Evolutionary conservation across 2,888 invertebrate genomes (phyloP).

Genomic region (Agelastica alni): DNA sequence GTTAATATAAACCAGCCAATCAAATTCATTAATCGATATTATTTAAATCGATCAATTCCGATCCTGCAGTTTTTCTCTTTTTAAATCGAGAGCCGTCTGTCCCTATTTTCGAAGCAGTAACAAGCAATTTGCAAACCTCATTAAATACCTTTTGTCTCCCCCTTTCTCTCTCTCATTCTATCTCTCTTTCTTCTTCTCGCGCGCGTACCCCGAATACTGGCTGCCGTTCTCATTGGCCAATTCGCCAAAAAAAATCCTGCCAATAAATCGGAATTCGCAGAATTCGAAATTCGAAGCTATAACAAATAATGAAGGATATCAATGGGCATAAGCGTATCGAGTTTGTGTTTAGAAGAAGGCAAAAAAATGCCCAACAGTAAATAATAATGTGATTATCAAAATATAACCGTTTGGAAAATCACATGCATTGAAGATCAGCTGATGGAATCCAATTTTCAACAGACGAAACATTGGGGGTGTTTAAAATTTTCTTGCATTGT

Average conservation of each 20-base stretch:
- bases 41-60: no score
- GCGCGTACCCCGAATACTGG: slow-evolving; percentile 4
- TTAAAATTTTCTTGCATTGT: no score
- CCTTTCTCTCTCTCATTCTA: no score
- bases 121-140: slow-evolving; percentile 56
- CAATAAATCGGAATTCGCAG: slow-evolving; percentile 50
- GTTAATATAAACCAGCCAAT: no score
- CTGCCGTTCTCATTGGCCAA: slow-evolving; percentile 17
- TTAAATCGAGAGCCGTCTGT: slow-evolving; percentile 43
- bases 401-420: no score
- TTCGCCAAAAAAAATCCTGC: slow-evolving; percentile 26
- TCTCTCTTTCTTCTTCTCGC: no score
- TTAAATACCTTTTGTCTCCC: slow-evolving; percentile 42
- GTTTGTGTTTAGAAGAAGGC: not conserved
- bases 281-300: slow-evolving; percentile 50
- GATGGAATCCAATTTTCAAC: no score
- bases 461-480: no score
- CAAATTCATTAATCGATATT: no score
- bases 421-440: no score
- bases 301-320: slow-evolving; percentile 50
- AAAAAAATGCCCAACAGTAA: no score
- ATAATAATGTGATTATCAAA: no score
- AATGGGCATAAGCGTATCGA: slow-evolving; percentile 1
- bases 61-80: slow-evolving; percentile 40
- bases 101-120: slow-evolving; percentile 53